Evolutionary conservation across 2,797 vertebrate species (phyloP).

Genomic region (Saxicola maurus): DNA sequence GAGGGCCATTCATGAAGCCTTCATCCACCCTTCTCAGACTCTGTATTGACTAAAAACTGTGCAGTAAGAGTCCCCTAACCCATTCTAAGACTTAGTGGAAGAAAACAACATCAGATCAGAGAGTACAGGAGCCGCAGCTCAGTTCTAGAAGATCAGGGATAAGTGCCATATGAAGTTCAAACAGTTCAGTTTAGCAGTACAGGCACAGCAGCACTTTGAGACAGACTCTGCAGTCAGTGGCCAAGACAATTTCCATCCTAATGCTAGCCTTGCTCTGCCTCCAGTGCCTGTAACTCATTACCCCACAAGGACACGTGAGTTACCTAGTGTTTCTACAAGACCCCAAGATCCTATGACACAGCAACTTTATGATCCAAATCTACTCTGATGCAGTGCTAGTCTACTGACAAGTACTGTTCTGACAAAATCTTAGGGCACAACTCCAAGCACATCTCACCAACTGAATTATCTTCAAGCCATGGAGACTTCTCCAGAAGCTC

Average conservation of each 20-base stretch:
- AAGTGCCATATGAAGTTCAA: background rate
- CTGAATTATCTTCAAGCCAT: background rate
- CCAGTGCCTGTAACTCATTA: background rate
- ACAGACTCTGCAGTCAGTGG: fast-evolving
- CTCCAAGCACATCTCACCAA: background rate
- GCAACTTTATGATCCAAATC: background rate
- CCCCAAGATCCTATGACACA: background rate
- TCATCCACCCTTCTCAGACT: background rate
- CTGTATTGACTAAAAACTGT: background rate
- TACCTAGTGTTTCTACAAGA: background rate
- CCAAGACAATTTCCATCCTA: background rate
- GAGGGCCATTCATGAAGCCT: background rate
- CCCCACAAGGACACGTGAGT: background rate
- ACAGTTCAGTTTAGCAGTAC: background rate
- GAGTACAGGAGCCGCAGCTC: background rate
- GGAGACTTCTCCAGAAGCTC: background rate
- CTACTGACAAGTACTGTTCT: background rate
- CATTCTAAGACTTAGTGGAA: background rate
- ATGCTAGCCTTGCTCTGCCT: background rate
- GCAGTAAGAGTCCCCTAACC: background rate
- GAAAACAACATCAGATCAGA: background rate
- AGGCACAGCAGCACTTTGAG: background rate
- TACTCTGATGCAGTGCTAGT: background rate
- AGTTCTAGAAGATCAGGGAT: background rate
- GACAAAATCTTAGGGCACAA: background rate